Base-by-base conservation (phyloP, 2,113 vertebrate genomes). In the Hemicordylus capensis region DNA sequence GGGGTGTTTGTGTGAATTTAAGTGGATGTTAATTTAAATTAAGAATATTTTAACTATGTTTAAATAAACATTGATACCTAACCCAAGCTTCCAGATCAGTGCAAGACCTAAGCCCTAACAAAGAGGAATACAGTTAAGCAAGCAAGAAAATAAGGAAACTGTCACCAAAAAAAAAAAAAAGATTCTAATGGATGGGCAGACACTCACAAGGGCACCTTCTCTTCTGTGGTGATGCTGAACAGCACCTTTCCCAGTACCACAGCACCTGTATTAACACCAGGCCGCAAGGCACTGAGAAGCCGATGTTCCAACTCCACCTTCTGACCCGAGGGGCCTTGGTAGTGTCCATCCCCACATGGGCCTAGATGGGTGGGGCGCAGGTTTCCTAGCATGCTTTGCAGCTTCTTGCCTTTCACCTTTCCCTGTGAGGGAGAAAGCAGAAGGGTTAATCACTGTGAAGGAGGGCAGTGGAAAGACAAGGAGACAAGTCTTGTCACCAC, bases 191-290 rank as follows among this genome's bases (percentile, higher is more conserved):
- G 24, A 46, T n/a, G 56, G 46, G 0, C 26, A 17, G 66, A 73
- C 28, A 97, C 98, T 97, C 90, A 98, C 98, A 98, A 98, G 46
- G 98, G 97, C 94, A 98, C 97, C 66, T 97, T 97, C 83, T 97
- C 97, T 86, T 98, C 97, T 0, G 96, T 95, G n/a, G 97, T 98
- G 54, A 98, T 89, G 84, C 98, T 98, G 93, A 98, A 98, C 61
- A 98, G 96, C 92, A 98, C 98, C 88, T 98, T 98, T 6, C 98
- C 98, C 76, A 98, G 85, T 59, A 97, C 95, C 17, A 97, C 97
- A n/a, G 93, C 76, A 14, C 96, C 97, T 0, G 93, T 56, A 63
- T 98, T 98, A 44, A 92, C 90, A 4, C 98, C 98, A 0, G 97
- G 96, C 7, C 91, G 92, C 59, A 98, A 93, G 4, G 93, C 70